Evolutionary conservation across 2,888 invertebrate genomes (phyloP), one percentile per base, ranked within the genome.

Genomic region (Clostera curtula): DNA sequence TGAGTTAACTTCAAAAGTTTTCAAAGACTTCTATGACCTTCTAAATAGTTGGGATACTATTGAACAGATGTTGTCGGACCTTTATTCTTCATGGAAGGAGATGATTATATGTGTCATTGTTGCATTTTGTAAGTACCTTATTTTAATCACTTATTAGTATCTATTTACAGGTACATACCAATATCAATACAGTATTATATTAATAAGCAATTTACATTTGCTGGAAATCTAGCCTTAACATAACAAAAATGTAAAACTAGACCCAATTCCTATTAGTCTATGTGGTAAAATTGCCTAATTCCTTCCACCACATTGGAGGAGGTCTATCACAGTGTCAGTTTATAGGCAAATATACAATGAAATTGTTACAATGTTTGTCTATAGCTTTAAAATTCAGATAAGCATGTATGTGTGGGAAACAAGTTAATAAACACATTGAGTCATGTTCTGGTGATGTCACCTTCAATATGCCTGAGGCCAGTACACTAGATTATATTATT

Each of bases 41-140:
- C 85, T 97, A 21, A 96, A 97, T 61, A 92, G 91, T 49, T 94
- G 95, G 91, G 95, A 95, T 64, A 88, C 92, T 15, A 88, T 95
- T 48, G 94, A 96, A 70, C 94, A 96, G 75, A 89, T 96, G 65
- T 79, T 96, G 16, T 90, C 92, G 25, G 97, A 97, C 75, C 82
- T 97, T 4, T 95, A 95, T 61, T 89, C 90, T 34, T 92, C 94
- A 18, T 96, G 96, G 95, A 90, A 88, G 55, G 90, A 93, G 66
- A 93, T 97, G 74, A 85, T 94, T 25, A 88, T 88, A 16, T 87
- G 96, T 53, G 90, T 93, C 27, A 89, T 91, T 36, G 74, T 96
- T 34, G 89, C 96, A 36, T 88, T 96, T 59, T 87, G 96, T 96
- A 88, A 85, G 86, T 84, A 59, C 44, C 15, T 18, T 8, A 18